Percentiles rank a stretch among this genome's conserved stretches.
These are phyloP conservation scores for Chamaetylas fuelleborni DNA, from an alignment of 2,113 vertebrate genomes.

Conservation along the genomic window DNA sequence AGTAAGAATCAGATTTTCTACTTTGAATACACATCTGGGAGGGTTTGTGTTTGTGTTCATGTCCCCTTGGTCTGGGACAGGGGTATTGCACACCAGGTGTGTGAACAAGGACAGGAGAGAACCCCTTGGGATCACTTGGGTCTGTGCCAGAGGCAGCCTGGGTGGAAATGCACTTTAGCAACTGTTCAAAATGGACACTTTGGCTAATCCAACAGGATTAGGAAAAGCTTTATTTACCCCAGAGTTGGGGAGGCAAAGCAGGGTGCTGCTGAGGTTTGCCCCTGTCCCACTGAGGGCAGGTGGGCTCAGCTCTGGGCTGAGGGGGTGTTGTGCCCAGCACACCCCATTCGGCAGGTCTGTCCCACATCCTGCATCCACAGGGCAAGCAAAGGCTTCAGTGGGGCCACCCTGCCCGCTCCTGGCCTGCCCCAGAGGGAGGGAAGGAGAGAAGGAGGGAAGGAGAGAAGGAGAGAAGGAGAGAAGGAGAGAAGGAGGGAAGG, in stretches of 20 bases:
- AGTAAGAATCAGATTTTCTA: neutral
- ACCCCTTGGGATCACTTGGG: neutral
- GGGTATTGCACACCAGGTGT: accelerated
- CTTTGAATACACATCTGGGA: accelerated
- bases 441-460: neutral
- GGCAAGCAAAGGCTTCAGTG: accelerated
- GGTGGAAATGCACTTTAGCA: neutral
- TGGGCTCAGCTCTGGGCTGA: too few species aligned
- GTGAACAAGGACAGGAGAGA: neutral
- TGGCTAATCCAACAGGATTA: neutral
- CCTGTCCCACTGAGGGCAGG: accelerated
- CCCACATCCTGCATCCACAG: neutral
- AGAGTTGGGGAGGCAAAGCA: neutral
- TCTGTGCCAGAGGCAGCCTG: neutral
- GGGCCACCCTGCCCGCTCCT: accelerated
- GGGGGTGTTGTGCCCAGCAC: too few species aligned
- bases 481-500: too few species aligned
- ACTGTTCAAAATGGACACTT: neutral
- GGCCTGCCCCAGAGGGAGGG: neutral
- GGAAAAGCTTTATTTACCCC: neutral
- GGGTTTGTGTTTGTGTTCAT: accelerated
- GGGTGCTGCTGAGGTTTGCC: neutral
- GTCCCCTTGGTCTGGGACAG: neutral
- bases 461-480: too few species aligned
- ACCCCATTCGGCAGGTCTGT: accelerated